These are phyloP conservation scores for Megastigmus dorsalis DNA, from an alignment of 2,888 invertebrate genomes.

Conservation along the genomic window DNA sequence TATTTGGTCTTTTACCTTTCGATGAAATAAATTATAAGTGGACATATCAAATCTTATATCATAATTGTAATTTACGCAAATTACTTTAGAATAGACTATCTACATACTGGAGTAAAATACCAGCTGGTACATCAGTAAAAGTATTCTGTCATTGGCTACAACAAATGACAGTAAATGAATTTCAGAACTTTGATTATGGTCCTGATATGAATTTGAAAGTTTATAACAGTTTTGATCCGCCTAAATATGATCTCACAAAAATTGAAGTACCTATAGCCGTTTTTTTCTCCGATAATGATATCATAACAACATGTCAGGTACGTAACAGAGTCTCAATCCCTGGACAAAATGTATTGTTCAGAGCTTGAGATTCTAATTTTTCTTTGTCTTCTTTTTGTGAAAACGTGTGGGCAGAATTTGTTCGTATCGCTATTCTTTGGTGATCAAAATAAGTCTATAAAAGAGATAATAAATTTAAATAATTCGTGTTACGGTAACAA, in stretches of 20 bases:
- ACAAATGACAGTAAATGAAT: constrained; percentile 2
- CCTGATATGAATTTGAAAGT: background rate
- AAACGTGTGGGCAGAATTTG: too few relatives aligned
- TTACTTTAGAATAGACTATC: background rate
- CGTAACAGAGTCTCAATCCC: too few relatives aligned
- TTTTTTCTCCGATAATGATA: constrained; percentile 4
- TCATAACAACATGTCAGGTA: background rate
- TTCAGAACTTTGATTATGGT: constrained; percentile 17
- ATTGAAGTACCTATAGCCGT: constrained; percentile 12
- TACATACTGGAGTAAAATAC: background rate
- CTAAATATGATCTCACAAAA: background rate
- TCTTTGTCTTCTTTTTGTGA: too few relatives aligned
- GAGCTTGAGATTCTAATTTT: too few relatives aligned
- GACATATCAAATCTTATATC: too few relatives aligned
- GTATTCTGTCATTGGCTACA: constrained; percentile 12
- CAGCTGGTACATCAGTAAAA: constrained; percentile 16
- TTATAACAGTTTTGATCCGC: background rate
- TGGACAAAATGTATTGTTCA: too few relatives aligned
- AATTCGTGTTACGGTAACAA: too few relatives aligned
- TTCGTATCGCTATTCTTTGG: too few relatives aligned
- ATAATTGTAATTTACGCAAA: background rate
- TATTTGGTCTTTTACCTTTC: too few relatives aligned
- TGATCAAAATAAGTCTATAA: too few relatives aligned
- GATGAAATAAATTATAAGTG: too few relatives aligned
- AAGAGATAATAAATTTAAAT: too few relatives aligned